Evolutionary conservation across 2,888 invertebrate species (phyloP), one percentile per base, ranked within the genome.

Genomic region (Eulithis prunata): DNA sequence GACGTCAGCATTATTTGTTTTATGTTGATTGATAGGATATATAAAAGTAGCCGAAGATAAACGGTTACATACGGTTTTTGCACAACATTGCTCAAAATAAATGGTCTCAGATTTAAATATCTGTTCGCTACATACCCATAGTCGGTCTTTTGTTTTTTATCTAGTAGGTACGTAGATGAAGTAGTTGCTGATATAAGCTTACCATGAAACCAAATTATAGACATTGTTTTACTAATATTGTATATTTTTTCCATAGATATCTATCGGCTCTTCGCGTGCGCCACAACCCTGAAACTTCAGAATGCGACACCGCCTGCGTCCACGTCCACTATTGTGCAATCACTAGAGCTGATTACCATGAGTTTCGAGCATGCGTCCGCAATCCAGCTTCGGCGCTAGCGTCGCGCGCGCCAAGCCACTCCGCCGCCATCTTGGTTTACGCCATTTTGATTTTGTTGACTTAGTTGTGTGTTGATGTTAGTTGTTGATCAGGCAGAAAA

Each of bases 281-380:
- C 46, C 94, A 95, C 77, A 91, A 94, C 70, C 76, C 84, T 0
- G 92, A 93, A 61, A 86, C 87, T 0, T 83, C 89, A 0, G 91
- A 91, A 6, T 97, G 97, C 78, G 96, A 96, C 84, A 94, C 95
- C 2, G 94, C 95, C 21, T 98, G 98, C 86, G 95, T 95, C 56
- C 95, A 96, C 82, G 95, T 96, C 68, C 98, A 98, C 88, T 97
- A 96, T 88, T 98, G 98, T 87, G 97, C 98, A 59, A 97, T 98
- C 76, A 97, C 97, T 4, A 94, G 97, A 58, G 94, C 98, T 45
- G 97, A 97, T 90, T 96, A 96, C 86, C 94, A 94, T 69, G 96
- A 97, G 81, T 97, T 97, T 90, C 95, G 96, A 66, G 92, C 95
- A 53, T 98, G 98, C 86, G 95, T 97, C 76, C 95, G 96, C 78